Evolutionary conservation across 2,797 vertebrate species (phyloP).

Genomic region (Lerista edwardsae): DNA sequence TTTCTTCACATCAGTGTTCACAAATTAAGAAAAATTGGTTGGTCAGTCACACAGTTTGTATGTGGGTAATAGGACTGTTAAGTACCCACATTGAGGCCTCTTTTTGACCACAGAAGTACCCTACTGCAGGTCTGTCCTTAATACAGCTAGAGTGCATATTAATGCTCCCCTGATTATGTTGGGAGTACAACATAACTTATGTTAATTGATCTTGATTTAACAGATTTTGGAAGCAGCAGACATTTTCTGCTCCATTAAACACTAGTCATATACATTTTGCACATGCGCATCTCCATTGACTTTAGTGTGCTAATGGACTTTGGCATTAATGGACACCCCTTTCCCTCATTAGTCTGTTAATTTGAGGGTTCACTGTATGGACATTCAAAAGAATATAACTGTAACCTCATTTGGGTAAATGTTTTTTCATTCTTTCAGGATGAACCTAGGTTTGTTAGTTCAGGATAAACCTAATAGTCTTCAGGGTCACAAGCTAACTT

Average conservation of each 20-base stretch:
- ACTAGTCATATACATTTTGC: no score
- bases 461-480: background rate
- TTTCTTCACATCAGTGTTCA: conserved; percentile 49
- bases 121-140: background rate
- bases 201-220: no score
- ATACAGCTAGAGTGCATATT: background rate
- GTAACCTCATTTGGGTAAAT: background rate
- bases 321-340: no score
- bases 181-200: no score
- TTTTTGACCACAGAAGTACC: conserved; percentile 4
- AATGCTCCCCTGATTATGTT: background rate
- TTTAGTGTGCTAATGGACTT: no score
- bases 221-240: no score
- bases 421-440: conserved; percentile 12
- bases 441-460: conserved; percentile 23
- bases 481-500: background rate
- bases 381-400: background rate
- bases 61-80: conserved; percentile 13
- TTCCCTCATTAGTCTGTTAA: background rate
- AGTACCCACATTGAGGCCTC: background rate
- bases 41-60: conserved; percentile 32
- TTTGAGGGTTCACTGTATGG: background rate
- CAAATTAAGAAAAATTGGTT: conserved; percentile 20
- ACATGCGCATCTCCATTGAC: no score
- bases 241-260: no score